Base-by-base conservation (phyloP, 2,797 vertebrate genomes). In the Alosa sapidissima region DNA sequence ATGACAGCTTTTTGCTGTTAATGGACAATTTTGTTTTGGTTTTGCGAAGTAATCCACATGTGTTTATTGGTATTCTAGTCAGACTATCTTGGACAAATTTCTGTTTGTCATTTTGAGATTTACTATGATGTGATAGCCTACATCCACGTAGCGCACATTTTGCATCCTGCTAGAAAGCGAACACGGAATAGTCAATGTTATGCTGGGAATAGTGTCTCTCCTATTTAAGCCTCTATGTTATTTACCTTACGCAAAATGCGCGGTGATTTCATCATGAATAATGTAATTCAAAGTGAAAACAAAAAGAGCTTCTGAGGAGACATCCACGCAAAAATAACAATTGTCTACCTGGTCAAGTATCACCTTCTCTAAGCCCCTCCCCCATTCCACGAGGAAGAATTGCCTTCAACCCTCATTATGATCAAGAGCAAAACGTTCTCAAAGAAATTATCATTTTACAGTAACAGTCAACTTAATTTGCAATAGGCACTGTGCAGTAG, bases 381-480 rank as follows among this genome's bases (percentile, higher is more conserved):
- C 36, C 16, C 58, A 62, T n/a, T 62, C 58, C n/a, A 62, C 9
- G n/a, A 62, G n/a, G n/a, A 78, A 78, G 2, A 45, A 21, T 1
- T 9, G 14, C 72, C 41, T 19, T 2, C 41, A 78, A 78, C 41
- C 0, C 3, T 81, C 45, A 81, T 81, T 81, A n/a, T 36, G 28
- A 54, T 60, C n/a, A 47, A 54, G 45, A 52, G 14, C 48, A 54
- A 84, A 83, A 45, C 54, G 58, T 58, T n/a, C 21, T 60, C 21
- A 60, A 60, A 6, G 5, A 24, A n/a, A 8, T 62, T n/a, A 36
- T 48, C 48, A 33, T 65, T 21, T 75, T 88, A 51, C 81, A 88
- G 83, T 85, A 85, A 87, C 86, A 89, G 87, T 87, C 87, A 83
- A 87, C 10, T 1, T 33, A 7, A 68, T 3, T 72, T 36, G 33